Conservation (phyloP, 2,888 invertebrate species). For the Malthinus flaveolus region DNA sequence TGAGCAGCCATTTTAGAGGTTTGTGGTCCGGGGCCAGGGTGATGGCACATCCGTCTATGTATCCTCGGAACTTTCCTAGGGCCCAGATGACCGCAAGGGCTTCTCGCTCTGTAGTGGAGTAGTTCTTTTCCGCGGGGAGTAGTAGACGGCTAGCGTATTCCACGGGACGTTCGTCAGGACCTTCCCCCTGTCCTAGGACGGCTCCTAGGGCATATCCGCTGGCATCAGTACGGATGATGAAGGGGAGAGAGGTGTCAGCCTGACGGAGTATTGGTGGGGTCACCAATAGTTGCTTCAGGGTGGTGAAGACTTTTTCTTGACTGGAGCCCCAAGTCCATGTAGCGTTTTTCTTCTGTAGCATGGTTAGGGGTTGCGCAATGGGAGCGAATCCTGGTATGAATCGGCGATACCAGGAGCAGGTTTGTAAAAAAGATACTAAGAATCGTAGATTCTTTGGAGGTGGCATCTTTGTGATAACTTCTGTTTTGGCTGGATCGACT, state of each 20-base stretch:
- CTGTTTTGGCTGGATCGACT: slow-evolving; percentile 18
- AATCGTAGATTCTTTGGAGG: slow-evolving; percentile 22
- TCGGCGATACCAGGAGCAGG: slow-evolving; percentile 30
- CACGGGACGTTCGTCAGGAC: slow-evolving; percentile 13
- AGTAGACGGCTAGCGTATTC: slow-evolving; percentile 40
- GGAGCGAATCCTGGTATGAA: slow-evolving; percentile 29
- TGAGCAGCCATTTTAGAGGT: slow-evolving; percentile 53
- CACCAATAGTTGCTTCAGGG: slow-evolving; percentile 9
- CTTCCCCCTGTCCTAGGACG: background rate
- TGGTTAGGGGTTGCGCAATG: slow-evolving; percentile 21
- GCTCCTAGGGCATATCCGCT: slow-evolving; percentile 12
- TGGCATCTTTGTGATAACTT: slow-evolving; percentile 16
- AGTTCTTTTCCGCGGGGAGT: slow-evolving; percentile 35
- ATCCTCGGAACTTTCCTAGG: slow-evolving; percentile 49
- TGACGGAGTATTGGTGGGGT: slow-evolving; percentile 13
- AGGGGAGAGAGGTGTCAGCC: slow-evolving; percentile 1
- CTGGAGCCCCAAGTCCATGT: slow-evolving; percentile 22
- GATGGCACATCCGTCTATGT: slow-evolving; percentile 47
- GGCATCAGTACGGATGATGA: slow-evolving; percentile 10
- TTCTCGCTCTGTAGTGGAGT: slow-evolving; percentile 37
- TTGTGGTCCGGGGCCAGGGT: slow-evolving; percentile 53
- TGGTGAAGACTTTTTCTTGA: slow-evolving; percentile 8
- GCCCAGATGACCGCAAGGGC: slow-evolving; percentile 42
- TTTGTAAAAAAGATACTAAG: slow-evolving; percentile 21
- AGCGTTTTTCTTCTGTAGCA: slow-evolving; percentile 26